phyloP scores from a whole-genome alignment of 2,888 invertebrate genomes.

The Cepaea hortensis region DNA sequence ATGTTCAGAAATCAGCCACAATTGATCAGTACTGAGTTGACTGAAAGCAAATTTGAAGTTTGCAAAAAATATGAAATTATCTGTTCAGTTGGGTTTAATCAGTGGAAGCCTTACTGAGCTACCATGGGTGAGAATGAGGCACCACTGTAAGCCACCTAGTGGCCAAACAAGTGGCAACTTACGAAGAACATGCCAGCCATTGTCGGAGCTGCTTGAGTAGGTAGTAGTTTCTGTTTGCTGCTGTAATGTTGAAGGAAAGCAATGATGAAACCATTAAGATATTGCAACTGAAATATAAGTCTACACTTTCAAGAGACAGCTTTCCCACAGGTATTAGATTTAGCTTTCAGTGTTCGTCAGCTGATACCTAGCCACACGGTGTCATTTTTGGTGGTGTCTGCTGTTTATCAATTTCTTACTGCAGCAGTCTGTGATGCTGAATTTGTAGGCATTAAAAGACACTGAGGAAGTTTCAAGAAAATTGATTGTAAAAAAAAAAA shows the following conservation, averaged over 20 bases:
- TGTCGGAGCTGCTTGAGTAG: constrained; percentile 63
- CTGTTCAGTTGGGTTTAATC: neutral
- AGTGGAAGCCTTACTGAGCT: neutral
- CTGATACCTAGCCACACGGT: too few species aligned
- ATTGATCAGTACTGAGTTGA: neutral
- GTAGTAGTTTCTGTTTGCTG: constrained; percentile 28
- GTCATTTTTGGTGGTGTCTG: too few species aligned
- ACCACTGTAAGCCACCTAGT: constrained; percentile 17
- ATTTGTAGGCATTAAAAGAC: too few species aligned
- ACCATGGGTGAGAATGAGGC: constrained; percentile 44
- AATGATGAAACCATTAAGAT: constrained; percentile 5
- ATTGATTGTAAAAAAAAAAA: too few species aligned
- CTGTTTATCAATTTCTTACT: too few species aligned
- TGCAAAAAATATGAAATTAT: neutral
- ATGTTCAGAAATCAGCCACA: neutral
- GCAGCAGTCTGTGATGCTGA: too few species aligned
- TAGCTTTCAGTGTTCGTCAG: too few species aligned
- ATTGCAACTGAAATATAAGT: neutral
- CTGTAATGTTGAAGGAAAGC: constrained; percentile 5
- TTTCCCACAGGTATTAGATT: neutral
- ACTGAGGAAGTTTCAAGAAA: too few species aligned
- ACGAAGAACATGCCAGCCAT: constrained; percentile 69
- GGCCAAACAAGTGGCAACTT: constrained; percentile 49
- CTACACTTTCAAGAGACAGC: constrained; percentile 4
- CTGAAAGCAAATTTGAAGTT: neutral